These are phyloP conservation scores for Percopsis omiscomaycus DNA, from an alignment of 2,797 vertebrate genomes.

Conservation along the genomic window DNA sequence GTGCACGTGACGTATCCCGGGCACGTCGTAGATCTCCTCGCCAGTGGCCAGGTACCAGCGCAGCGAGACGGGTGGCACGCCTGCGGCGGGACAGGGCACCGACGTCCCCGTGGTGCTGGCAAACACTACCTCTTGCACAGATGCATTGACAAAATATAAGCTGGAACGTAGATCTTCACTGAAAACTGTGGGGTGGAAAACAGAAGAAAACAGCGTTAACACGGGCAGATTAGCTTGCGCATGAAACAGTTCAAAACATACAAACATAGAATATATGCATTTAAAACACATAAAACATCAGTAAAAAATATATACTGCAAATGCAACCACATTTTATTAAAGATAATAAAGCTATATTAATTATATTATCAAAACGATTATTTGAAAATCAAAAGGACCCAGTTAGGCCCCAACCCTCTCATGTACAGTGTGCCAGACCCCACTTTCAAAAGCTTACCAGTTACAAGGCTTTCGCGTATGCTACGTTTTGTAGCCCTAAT, in stretches of 20 bases:
- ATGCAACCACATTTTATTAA: too few relatives aligned
- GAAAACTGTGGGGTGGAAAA: slow-evolving; percentile 83
- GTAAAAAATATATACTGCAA: background rate
- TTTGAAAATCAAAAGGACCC: too few relatives aligned
- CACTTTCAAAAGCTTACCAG: too few relatives aligned
- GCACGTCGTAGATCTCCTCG: slow-evolving; percentile 99
- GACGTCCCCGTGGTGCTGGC: slow-evolving; percentile 97
- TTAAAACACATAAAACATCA: background rate
- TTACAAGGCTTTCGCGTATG: slow-evolving; percentile 7
- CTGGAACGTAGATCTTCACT: slow-evolving; percentile 98
- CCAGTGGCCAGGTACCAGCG: slow-evolving; percentile 98
- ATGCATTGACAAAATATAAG: slow-evolving; percentile 99
- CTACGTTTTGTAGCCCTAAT: slow-evolving; percentile 11
- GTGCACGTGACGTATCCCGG: slow-evolving; percentile 99
- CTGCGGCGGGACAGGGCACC: slow-evolving; percentile 97
- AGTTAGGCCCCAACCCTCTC: too few relatives aligned
- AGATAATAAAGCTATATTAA: background rate
- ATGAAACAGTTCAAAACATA: too few relatives aligned
- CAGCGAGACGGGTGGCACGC: slow-evolving; percentile 93
- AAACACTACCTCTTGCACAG: slow-evolving; percentile 99
- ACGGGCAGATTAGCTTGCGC: background rate
- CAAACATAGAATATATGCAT: too few relatives aligned
- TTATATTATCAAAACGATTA: too few relatives aligned
- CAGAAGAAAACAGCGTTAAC: slow-evolving; percentile 35
- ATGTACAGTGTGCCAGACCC: too few relatives aligned